Base-by-base conservation (phyloP, 2,113 vertebrate genomes). In the Heterochromis multidens region DNA sequence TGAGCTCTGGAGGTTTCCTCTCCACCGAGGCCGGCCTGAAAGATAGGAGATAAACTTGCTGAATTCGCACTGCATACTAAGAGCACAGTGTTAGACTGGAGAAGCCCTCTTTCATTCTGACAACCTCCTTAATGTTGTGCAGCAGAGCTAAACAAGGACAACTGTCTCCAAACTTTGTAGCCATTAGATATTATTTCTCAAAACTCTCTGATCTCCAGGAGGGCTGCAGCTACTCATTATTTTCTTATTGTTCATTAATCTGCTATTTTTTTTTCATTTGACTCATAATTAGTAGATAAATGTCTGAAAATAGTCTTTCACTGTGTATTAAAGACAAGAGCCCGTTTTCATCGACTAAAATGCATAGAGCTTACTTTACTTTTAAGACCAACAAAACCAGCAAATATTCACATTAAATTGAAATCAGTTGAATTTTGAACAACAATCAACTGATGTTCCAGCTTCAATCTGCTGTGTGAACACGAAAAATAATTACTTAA, bases 1-100 rank as follows among this genome's bases (percentile, higher is more conserved):
- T 96, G 91, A 99, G 97, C 60, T 98, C 97, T 3, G 96, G 89
- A 80, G 92, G 97, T 65, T 97, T 98, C 94, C 96, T 97, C 77
- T 98, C 98, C 81, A 97, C 92, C 23, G 95, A 90, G 0, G 97
- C 97, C 4, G 97, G 98, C 94, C 98, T 99, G 93, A 77, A 59
- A 92, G 25, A 92, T 3, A 85, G 21, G 59, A 85, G 31, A 57
- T 1, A 27, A 29, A 72, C 8, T 3, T 33, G 63, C 27, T 83
- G 19, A 62, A 58, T n/a, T 72, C 12, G 27, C 43, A 33, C 70
- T 74, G 70, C 27, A 52, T 52, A n/a, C 46, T 31, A 74, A 74
- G 67, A 17, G 14, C 67, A 10, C 16, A 65, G 27, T 63, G 46
- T 43, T 19, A 76, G 19, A 56, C 19, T 14, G 27, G 27, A 35